These are phyloP conservation scores for Trichoplax adhaerens DNA, from an alignment of 37 sponge, comb jelly and placozoan species.

Conservation along the genomic window DNA sequence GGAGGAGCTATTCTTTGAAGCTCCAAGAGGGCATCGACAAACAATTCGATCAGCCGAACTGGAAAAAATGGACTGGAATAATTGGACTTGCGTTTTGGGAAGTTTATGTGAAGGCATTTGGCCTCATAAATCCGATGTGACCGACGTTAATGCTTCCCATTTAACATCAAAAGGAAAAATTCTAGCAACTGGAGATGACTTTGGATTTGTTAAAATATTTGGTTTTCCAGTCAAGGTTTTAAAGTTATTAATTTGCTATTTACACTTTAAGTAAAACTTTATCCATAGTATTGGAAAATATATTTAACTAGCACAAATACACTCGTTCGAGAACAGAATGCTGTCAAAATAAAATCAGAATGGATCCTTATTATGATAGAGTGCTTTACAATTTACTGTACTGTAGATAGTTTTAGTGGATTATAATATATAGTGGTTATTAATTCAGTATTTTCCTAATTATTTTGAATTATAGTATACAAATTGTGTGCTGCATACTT, in stretches of 20 bases:
- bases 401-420: too few relatives aligned
- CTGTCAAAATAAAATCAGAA: too few relatives aligned
- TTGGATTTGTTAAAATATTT: slow-evolving; percentile 87
- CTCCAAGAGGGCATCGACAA: slow-evolving; percentile 81
- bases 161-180: slow-evolving; percentile 49
- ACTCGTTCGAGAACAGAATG: too few relatives aligned
- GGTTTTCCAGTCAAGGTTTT: slow-evolving; percentile 62
- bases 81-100: slow-evolving; percentile 79
- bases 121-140: slow-evolving; percentile 80
- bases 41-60: slow-evolving; percentile 38
- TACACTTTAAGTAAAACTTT: neutral
- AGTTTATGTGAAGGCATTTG: slow-evolving; percentile 54
- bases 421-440: too few relatives aligned
- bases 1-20: slow-evolving; percentile 81
- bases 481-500: neutral
- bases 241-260: slow-evolving; percentile 1
- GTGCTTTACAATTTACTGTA: too few relatives aligned
- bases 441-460: too few relatives aligned
- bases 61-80: slow-evolving; percentile 46
- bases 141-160: slow-evolving; percentile 88
- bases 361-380: too few relatives aligned
- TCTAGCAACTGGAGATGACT: slow-evolving; percentile 94
- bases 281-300: too few relatives aligned
- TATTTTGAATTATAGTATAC: too few relatives aligned
- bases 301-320: too few relatives aligned